phyloP scores from a whole-genome alignment of 1,140 invertebrate species.

The Drosophila melanogaster region DNA sequence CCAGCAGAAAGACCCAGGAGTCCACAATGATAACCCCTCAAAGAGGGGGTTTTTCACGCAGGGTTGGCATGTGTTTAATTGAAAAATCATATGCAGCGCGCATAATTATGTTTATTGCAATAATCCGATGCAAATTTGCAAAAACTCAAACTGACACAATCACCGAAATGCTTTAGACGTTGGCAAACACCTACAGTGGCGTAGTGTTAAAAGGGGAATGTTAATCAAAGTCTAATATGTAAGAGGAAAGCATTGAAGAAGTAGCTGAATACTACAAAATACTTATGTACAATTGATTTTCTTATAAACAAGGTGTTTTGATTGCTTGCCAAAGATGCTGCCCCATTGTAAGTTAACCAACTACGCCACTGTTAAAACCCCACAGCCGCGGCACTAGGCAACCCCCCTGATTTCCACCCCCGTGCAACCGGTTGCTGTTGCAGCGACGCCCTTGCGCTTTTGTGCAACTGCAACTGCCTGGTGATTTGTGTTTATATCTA shows the following conservation, averaged over 20 bases:
- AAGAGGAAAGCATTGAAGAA: neutral
- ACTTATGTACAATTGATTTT: neutral
- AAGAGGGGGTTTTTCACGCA: constrained; percentile 6
- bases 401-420: neutral
- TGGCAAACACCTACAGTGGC: constrained; percentile 10
- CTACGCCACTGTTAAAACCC: constrained; percentile 1
- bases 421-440: constrained; percentile 30
- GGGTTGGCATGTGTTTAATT: constrained; percentile 80
- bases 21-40: constrained; percentile 2
- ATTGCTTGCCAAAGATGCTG: no score
- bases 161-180: constrained; percentile 62
- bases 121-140: constrained; percentile 80
- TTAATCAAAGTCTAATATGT: neutral
- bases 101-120: constrained; percentile 84
- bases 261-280: no score
- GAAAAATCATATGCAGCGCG: constrained; percentile 83
- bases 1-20: constrained; percentile 9
- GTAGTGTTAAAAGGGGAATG: neutral
- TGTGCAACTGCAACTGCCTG: constrained; percentile 38
- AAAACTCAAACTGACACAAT: constrained; percentile 73
- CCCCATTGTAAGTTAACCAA: neutral
- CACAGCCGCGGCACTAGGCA: neutral
- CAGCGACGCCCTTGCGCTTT: constrained; percentile 22
- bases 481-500: constrained; percentile 13
- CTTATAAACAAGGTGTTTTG: neutral